Conservation (phyloP, 1,140 invertebrate species). For the Colletes latitarsis region DNA sequence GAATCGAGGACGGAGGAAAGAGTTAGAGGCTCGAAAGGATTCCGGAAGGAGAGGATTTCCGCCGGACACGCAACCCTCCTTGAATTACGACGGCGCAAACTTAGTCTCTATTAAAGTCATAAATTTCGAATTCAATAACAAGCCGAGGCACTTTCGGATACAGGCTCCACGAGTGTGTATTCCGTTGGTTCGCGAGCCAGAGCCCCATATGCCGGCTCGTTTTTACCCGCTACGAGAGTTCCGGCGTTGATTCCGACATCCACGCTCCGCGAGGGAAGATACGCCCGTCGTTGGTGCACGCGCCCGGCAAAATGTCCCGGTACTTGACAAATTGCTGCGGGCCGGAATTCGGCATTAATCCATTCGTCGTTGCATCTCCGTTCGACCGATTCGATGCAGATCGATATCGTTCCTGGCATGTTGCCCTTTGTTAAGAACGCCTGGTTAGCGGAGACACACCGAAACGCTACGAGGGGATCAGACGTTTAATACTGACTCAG, state of each 20-base stretch:
- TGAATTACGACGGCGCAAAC: constrained; percentile 73
- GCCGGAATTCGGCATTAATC: constrained; percentile 58
- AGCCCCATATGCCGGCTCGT: not conserved
- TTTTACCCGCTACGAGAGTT: not conserved
- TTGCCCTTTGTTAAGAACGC: constrained; percentile 11
- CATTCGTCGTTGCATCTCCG: constrained; percentile 51
- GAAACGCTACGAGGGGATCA: not conserved
- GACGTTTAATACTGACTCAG: not conserved
- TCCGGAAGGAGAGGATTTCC: constrained; percentile 24
- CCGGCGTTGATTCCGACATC: not conserved
- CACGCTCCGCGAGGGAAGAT: not conserved
- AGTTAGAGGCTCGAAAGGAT: constrained; percentile 1
- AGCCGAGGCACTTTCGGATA: constrained; percentile 38
- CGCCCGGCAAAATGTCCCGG: constrained; percentile 41
- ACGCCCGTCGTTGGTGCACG: not conserved
- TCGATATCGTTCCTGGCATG: constrained; percentile 53
- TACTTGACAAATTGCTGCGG: constrained; percentile 57
- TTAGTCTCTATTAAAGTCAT: constrained; percentile 76
- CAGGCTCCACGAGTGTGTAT: not conserved
- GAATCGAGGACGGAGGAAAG: not conserved
- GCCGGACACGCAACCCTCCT: constrained; percentile 70
- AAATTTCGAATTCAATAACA: constrained; percentile 76
- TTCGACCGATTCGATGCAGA: constrained; percentile 10
- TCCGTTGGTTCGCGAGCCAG: not conserved
- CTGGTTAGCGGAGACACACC: not conserved